Percentiles rank a stretch among this genome's conserved stretches.
Evolutionary conservation across 2,797 vertebrate species (phyloP).

Genomic region (Sciurus carolinensis): DNA sequence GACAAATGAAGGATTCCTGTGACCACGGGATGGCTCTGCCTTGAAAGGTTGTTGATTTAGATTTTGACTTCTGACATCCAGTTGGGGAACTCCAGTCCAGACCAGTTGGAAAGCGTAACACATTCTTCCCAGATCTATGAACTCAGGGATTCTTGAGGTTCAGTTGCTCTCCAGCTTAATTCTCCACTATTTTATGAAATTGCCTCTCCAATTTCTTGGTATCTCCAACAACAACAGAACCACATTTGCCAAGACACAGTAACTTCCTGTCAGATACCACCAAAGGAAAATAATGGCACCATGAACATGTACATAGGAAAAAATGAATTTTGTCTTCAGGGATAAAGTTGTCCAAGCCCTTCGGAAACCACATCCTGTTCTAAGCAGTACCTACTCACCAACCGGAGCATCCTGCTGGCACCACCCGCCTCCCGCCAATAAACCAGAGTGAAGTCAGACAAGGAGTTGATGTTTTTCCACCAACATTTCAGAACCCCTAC

Average conservation of each 20-base stretch:
- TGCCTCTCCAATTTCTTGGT: constrained; percentile 73
- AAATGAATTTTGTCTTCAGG: constrained; percentile 50
- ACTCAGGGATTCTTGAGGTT: constrained; percentile 65
- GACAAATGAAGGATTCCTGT: background rate
- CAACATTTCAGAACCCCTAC: background rate
- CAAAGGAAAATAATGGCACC: constrained; percentile 76
- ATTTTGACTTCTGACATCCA: constrained; percentile 56
- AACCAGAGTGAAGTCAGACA: background rate
- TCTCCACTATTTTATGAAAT: constrained; percentile 68
- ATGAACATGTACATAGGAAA: constrained; percentile 74
- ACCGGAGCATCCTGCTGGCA: background rate
- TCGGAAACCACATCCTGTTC: constrained; percentile 66
- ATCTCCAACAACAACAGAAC: constrained; percentile 81
- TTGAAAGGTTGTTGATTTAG: constrained; percentile 61
- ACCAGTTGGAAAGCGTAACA: constrained; percentile 55
- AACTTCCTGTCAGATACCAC: constrained; percentile 79
- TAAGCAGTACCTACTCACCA: background rate
- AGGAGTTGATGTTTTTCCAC: background rate
- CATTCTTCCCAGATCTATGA: constrained; percentile 29
- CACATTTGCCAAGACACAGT: constrained; percentile 62
- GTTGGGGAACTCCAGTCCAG: constrained; percentile 44
- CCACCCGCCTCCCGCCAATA: background rate
- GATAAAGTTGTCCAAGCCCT: constrained; percentile 55
- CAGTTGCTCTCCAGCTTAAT: constrained; percentile 37
- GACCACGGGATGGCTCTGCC: background rate